phyloP scores from a whole-genome alignment of 2,797 vertebrate species.

The Varecia variegata region DNA sequence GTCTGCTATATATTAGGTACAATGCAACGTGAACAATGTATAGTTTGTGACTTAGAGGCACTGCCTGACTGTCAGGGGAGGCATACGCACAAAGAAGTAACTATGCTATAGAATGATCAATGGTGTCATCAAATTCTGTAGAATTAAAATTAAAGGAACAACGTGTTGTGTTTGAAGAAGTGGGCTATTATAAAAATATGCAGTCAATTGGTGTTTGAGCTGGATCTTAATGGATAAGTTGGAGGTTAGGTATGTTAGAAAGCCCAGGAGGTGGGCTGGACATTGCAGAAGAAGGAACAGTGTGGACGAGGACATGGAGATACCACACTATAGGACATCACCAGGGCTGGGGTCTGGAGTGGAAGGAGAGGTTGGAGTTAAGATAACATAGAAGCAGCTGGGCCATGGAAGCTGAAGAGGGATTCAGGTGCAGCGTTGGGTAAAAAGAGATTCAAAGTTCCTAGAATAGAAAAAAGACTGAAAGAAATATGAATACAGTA shows the following conservation, averaged over 20 bases:
- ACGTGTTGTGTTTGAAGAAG: background rate
- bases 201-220: background rate
- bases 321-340: rapidly evolving
- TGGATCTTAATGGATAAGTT: background rate
- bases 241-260: background rate
- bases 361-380: background rate
- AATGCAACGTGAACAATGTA: background rate
- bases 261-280: background rate
- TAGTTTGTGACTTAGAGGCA: background rate
- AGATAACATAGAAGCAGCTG: background rate
- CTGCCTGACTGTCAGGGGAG: background rate
- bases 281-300: background rate
- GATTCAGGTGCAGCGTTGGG: background rate
- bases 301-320: background rate
- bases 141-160: background rate
- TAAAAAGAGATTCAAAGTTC: background rate
- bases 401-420: background rate
- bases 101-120: background rate
- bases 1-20: background rate
- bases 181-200: background rate
- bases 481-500: background rate
- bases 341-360: background rate
- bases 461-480: background rate
- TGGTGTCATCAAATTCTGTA: background rate
- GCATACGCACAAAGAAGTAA: background rate